phyloP scores from a whole-genome alignment of 2,888 invertebrate species.

The Mimachlamys varia region DNA sequence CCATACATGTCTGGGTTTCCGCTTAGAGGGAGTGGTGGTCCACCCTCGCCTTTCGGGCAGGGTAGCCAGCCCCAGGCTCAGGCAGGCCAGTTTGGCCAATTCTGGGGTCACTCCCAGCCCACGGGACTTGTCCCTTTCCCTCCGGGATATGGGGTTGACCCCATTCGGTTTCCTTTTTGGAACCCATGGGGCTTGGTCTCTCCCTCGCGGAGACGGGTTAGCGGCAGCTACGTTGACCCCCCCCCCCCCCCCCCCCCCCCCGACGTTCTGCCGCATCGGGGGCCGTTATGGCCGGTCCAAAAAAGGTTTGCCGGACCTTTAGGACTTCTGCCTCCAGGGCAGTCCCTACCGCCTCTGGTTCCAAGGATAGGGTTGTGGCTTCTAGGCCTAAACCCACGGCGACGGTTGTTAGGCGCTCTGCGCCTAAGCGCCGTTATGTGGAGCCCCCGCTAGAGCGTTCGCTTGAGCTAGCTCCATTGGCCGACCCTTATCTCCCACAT shows the following conservation, averaged over 20 bases:
- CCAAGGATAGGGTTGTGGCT: too few species aligned
- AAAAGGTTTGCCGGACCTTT: too few species aligned
- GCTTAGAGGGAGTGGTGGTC: not conserved
- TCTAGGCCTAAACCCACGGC: too few species aligned
- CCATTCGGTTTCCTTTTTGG: not conserved
- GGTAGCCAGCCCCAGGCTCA: not conserved
- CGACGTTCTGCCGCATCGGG: too few species aligned
- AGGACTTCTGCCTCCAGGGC: too few species aligned
- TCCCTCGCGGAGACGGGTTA: not conserved
- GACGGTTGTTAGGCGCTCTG: too few species aligned
- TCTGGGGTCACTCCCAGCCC: slow-evolving; percentile 2
- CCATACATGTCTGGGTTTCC: not conserved
- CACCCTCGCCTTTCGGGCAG: not conserved
- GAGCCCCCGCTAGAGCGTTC: not conserved
- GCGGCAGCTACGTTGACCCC: not conserved
- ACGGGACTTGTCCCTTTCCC: not conserved
- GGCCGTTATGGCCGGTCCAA: too few species aligned
- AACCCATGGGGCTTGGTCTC: not conserved
- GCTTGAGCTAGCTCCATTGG: not conserved
- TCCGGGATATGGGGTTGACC: not conserved
- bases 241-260: too few species aligned
- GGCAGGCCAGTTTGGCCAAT: slow-evolving; percentile 8
- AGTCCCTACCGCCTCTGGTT: too few species aligned
- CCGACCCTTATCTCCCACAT: not conserved
- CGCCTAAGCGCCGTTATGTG: too few species aligned